Conservation (phyloP, 2,113 vertebrate species). For the Podarcis cretensis region DNA sequence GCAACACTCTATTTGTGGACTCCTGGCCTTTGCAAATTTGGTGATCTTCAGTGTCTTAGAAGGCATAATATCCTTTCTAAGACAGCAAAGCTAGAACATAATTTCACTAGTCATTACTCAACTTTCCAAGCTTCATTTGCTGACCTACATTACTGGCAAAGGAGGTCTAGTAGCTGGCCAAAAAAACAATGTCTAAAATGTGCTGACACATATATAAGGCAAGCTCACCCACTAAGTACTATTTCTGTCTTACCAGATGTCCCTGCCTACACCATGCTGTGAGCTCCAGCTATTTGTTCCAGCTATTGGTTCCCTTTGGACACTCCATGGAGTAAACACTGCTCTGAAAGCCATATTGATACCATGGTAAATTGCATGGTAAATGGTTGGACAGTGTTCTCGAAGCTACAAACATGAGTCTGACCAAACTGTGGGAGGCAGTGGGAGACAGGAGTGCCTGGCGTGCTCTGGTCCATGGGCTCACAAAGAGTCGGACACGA, state of each 20-base stretch:
- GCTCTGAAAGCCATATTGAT: background rate
- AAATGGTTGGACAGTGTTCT: too few species aligned
- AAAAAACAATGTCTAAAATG: background rate
- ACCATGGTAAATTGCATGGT: too few species aligned
- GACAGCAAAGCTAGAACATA: background rate
- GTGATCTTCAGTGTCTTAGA: background rate
- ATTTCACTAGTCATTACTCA: background rate
- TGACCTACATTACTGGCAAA: conserved; percentile 1
- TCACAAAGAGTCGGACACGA: too few species aligned
- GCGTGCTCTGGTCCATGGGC: too few species aligned
- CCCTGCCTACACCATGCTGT: conserved; percentile 1
- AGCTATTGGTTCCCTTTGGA: background rate
- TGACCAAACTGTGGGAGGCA: too few species aligned
- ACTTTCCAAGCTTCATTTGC: background rate
- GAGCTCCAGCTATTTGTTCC: background rate
- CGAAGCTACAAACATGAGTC: too few species aligned
- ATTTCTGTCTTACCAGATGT: conserved; percentile 13
- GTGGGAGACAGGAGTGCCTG: too few species aligned
- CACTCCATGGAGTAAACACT: background rate
- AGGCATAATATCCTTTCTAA: background rate
- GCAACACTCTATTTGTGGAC: background rate
- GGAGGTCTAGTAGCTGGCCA: background rate
- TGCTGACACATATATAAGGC: background rate
- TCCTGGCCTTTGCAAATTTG: background rate
- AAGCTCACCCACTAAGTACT: conserved; percentile 10